Conservation (phyloP, 1,140 invertebrate species). For the Lepeophtheirus salmonis region DNA sequence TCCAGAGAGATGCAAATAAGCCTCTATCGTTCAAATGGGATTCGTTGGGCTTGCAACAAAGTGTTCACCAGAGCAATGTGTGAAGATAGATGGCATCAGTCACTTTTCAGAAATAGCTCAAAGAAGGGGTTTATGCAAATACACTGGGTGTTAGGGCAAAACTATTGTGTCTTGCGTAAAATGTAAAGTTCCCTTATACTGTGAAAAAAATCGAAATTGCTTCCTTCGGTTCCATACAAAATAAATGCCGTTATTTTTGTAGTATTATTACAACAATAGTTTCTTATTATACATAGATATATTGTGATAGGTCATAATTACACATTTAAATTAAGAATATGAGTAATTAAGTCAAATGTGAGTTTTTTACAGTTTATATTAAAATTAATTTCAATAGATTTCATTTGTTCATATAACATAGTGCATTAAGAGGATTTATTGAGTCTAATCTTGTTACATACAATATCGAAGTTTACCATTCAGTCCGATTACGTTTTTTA, state of each 20-base stretch:
- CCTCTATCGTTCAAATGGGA: no score
- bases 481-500: not conserved
- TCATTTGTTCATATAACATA: not conserved
- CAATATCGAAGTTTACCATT: not conserved
- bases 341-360: not conserved
- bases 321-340: not conserved
- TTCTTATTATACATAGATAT: no score
- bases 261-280: slow-evolving; percentile 10
- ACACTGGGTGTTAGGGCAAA: slow-evolving; percentile 1
- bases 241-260: slow-evolving; percentile 10
- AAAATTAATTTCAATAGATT: not conserved
- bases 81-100: slow-evolving; percentile 9
- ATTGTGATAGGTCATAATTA: no score
- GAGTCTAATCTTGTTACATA: not conserved
- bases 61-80: not conserved
- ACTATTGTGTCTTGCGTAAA: slow-evolving; percentile 3
- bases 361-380: not conserved
- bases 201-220: slow-evolving; percentile 9
- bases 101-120: not conserved
- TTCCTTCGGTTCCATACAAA: slow-evolving; percentile 5
- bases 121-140: slow-evolving; percentile 5
- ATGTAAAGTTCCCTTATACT: slow-evolving; percentile 8
- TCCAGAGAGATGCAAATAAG: no score
- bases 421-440: not conserved
- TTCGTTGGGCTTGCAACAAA: slow-evolving; percentile 8